Percentiles rank a stretch among this genome's conserved stretches.
Evolutionary conservation across 1,140 invertebrate genomes (phyloP).

Genomic region (Plectrocnemia conspersa): DNA sequence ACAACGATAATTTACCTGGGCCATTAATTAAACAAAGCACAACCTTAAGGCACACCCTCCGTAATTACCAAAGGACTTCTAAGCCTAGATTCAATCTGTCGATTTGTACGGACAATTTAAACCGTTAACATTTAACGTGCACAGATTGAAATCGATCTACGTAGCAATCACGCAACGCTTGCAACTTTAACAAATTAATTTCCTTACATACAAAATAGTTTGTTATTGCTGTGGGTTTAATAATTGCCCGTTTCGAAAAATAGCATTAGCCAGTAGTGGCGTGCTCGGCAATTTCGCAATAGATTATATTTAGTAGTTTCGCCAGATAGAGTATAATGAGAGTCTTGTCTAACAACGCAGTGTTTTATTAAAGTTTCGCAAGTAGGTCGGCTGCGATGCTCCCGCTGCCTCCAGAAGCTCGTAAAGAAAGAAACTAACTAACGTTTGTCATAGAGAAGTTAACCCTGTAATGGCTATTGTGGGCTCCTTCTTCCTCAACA

Average conservation of each 20-base stretch:
- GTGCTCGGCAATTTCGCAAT: constrained; percentile 9
- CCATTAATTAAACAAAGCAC: no score
- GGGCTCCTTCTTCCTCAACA: constrained; percentile 1
- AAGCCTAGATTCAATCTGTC: no score
- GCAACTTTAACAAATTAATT: no score
- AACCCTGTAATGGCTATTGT: not conserved
- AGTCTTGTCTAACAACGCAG: constrained; percentile 9
- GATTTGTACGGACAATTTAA: no score
- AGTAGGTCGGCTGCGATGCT: constrained; percentile 10
- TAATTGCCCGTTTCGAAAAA: not conserved
- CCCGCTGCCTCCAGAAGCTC: not conserved
- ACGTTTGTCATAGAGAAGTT: constrained; percentile 6
- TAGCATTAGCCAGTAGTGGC: constrained; percentile 1
- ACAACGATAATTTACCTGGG: no score
- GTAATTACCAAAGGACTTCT: no score
- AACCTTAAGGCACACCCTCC: no score
- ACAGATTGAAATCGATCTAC: no score
- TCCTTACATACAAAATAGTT: no score
- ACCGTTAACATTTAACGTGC: no score
- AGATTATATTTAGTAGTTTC: constrained; percentile 17
- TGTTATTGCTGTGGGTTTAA: no score
- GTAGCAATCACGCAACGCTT: no score
- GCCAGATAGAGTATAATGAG: not conserved
- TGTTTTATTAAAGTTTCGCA: constrained; percentile 12
- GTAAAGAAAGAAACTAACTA: constrained; percentile 12